These are phyloP conservation scores for Parazoanthus darwini DNA, from an alignment of 92 coral and sea anemone species.

Conservation along the genomic window DNA sequence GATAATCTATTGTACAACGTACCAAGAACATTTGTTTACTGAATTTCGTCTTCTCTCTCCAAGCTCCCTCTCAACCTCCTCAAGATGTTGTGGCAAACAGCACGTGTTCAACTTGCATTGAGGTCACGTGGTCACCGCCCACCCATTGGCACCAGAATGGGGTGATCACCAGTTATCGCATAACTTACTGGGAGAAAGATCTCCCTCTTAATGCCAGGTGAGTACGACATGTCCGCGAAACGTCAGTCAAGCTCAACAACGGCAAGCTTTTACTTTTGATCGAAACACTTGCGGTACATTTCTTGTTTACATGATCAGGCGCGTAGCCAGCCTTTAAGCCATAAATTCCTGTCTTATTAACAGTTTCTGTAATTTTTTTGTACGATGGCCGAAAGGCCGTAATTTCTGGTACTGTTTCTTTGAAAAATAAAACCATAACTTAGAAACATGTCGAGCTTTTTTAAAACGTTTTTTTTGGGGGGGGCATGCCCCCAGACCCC, in stretches of 20 bases:
- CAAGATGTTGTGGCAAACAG: conserved; percentile 44
- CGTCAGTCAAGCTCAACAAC: neutral
- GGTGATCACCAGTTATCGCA: conserved; percentile 40
- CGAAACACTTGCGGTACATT: no score
- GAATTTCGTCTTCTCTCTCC: neutral
- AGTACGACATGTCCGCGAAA: neutral
- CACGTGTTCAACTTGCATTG: conserved; percentile 59
- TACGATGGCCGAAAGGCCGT: no score
- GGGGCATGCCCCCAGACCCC: no score
- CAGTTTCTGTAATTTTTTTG: no score
- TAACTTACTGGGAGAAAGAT: conserved; percentile 53
- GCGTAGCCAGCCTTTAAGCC: no score
- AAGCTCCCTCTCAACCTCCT: conserved; percentile 58
- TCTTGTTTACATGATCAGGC: no score
- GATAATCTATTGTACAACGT: neutral
- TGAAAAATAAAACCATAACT: no score
- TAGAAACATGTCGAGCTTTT: no score
- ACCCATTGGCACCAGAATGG: conserved; percentile 56
- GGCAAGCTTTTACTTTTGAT: no score
- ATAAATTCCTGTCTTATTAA: no score
- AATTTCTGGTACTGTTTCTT: no score
- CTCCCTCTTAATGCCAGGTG: conserved; percentile 28
- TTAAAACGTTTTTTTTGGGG: no score
- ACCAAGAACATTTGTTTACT: neutral
- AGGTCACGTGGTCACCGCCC: conserved; percentile 55